A percentile compares a stretch with the other conserved stretches of the same genome.
Conservation (phyloP, 2,797 vertebrate species). For the Melanotaenia boesemani region DNA sequence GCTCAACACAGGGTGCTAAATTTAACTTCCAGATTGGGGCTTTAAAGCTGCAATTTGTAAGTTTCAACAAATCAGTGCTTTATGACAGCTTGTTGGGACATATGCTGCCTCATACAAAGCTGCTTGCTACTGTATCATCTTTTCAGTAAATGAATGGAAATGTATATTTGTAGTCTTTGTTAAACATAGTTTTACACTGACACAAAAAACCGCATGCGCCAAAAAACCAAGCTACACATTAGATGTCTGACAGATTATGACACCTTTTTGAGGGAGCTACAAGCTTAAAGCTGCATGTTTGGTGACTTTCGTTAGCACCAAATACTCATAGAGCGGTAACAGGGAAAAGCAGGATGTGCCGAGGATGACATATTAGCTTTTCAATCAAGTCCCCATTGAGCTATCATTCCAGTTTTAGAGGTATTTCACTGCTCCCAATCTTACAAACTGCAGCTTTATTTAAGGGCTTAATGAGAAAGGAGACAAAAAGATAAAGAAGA, state of each 20-base stretch:
- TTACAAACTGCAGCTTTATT: slow-evolving; percentile 82
- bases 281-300: slow-evolving; percentile 65
- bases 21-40: slow-evolving; percentile 79
- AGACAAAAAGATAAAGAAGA: slow-evolving; percentile 59
- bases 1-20: slow-evolving; percentile 57
- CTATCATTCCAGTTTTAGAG: slow-evolving; percentile 65
- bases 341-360: slow-evolving; percentile 50
- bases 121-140: slow-evolving; percentile 62
- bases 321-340: slow-evolving; percentile 39
- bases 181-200: slow-evolving; percentile 71
- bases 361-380: slow-evolving; percentile 54
- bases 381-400: slow-evolving; percentile 53
- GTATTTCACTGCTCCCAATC: slow-evolving; percentile 73
- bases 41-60: slow-evolving; percentile 84
- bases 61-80: slow-evolving; percentile 74
- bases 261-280: slow-evolving; percentile 50
- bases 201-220: slow-evolving; percentile 59
- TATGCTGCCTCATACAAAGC: slow-evolving; percentile 61
- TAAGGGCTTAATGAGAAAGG: slow-evolving; percentile 73
- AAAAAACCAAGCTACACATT: slow-evolving; percentile 67
- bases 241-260: slow-evolving; percentile 62
- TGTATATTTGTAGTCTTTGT: slow-evolving; percentile 64
- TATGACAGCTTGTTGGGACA: slow-evolving; percentile 69
- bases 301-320: slow-evolving; percentile 50
- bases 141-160: slow-evolving; percentile 61